Base-by-base conservation (phyloP, 2,113 vertebrate genomes). In the Macquaria ambigua region DNA sequence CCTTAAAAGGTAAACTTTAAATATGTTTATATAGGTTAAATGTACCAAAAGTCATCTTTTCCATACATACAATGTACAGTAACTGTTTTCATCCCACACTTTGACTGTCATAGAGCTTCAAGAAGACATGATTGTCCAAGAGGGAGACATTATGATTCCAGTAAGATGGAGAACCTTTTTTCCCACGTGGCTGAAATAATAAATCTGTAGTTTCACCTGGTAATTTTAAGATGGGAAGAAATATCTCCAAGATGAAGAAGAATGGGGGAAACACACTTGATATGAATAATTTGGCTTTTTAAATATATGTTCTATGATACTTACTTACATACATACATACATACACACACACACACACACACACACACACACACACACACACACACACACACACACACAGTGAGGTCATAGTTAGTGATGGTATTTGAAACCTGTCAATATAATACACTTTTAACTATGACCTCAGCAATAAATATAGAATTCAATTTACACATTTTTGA, bases 81-180 rank as follows among this genome's bases (percentile, higher is more conserved):
- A 3, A 41, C 21, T 25, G 0, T 10, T 37, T 31, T n/a, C 14
- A 5, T 28, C 4, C 15, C 5, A 2, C 8, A 37, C 3, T 43
- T n/a, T 43, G 21, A 43, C 23, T 52, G 46, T 46, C 4, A 0
- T 4, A 92, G 92, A 83, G 8, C 37, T 89, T 25, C 1, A 73
- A 6, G 12, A 25, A 0, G 21, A 77, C 8, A 0, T 12, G 9
- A 0, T 1, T 0, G 31, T 78, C 1, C 14, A 52, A 0, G 92
- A 93, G 46, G 92, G 92, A 61, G 92, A 93, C 70, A 83, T 93
- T 21, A 15, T 93, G 50, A 39, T 83, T 0, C 21, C 6, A 28
- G 92, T 93, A 41, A 79, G 84, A 61, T 25, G 18, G 20, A 12
- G 4, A 50, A 55, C 2, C 37, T 66, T 48, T 9, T 7, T 37